phyloP scores from a whole-genome alignment of 37 sponge, comb jelly and placozoan genomes.

The Agelas oroides region DNA sequence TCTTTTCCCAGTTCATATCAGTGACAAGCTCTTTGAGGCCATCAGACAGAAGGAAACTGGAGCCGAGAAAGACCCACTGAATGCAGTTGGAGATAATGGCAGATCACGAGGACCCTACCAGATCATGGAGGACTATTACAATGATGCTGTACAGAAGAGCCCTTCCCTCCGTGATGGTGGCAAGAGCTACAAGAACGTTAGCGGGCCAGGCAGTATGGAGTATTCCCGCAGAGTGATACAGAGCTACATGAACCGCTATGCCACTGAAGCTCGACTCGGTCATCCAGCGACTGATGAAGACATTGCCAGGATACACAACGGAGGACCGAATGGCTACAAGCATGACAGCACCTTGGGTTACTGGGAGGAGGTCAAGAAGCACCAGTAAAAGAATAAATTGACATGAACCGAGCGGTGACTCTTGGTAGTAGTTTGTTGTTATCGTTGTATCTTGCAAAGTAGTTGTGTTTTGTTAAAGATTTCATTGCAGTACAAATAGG shows the following conservation, averaged over 20 bases:
- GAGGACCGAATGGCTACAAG: slow-evolving; percentile 16
- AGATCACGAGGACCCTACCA: slow-evolving; percentile 47
- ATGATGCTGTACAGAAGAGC: slow-evolving; percentile 37
- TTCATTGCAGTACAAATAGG: too few relatives aligned
- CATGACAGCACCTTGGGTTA: not conserved
- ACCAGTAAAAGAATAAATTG: not conserved
- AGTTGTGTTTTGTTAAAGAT: too few relatives aligned
- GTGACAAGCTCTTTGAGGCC: not conserved
- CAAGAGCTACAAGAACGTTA: slow-evolving; percentile 2
- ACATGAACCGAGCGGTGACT: too few relatives aligned
- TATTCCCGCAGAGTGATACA: too few relatives aligned
- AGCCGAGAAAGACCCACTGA: too few relatives aligned
- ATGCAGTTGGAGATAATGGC: slow-evolving; percentile 27
- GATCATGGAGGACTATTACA: slow-evolving; percentile 46
- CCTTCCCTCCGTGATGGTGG: slow-evolving; percentile 14
- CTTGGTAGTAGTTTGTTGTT: too few relatives aligned
- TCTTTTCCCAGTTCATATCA: not conserved
- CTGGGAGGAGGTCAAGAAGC: slow-evolving; percentile 5
- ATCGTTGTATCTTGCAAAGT: too few relatives aligned
- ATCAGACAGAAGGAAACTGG: not conserved
- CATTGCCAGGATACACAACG: slow-evolving; percentile 22
- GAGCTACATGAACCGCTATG: slow-evolving; percentile 38
- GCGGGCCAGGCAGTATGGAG: slow-evolving; percentile 17
- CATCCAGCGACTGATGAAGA: slow-evolving; percentile 13
- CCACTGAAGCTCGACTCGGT: slow-evolving; percentile 24